Evolutionary conservation across 2,113 vertebrate genomes (phyloP).

Genomic region (Pao palembangensis): DNA sequence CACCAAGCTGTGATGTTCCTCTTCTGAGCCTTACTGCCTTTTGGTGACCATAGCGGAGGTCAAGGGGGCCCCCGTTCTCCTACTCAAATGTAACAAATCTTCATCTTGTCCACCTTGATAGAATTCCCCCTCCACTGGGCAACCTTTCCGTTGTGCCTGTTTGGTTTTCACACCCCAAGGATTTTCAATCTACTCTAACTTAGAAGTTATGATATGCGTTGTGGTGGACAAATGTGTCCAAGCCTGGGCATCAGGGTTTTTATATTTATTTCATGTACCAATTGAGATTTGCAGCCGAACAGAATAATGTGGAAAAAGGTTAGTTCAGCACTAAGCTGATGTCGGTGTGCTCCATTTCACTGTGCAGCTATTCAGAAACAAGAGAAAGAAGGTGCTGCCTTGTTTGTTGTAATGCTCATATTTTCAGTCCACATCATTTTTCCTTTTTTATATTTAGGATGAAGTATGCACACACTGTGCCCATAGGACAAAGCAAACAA

Average conservation of each 20-base stretch:
- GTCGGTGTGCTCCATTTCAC: background rate
- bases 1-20: slow-evolving; percentile 6
- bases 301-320: background rate
- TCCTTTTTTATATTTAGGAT: slow-evolving; percentile 54
- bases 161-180: slow-evolving; percentile 73
- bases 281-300: slow-evolving; percentile 55
- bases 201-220: slow-evolving; percentile 73
- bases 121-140: slow-evolving; percentile 70
- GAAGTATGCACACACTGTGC: slow-evolving; percentile 71
- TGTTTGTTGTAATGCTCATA: slow-evolving; percentile 11
- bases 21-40: slow-evolving; percentile 30
- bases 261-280: slow-evolving; percentile 51
- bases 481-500: slow-evolving; percentile 60
- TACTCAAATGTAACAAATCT: slow-evolving; percentile 68
- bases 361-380: background rate
- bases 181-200: slow-evolving; percentile 73
- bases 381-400: background rate
- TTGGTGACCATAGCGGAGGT: slow-evolving; percentile 50
- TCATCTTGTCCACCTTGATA: slow-evolving; percentile 73
- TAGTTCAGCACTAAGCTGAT: background rate
- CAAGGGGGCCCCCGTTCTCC: slow-evolving; percentile 41
- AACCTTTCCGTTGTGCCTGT: slow-evolving; percentile 67
- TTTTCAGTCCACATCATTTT: slow-evolving; percentile 17
- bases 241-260: slow-evolving; percentile 30
- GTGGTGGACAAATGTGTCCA: slow-evolving; percentile 53